Conservation (phyloP, 2,797 vertebrate genomes). For the Sebastes nivosus region DNA sequence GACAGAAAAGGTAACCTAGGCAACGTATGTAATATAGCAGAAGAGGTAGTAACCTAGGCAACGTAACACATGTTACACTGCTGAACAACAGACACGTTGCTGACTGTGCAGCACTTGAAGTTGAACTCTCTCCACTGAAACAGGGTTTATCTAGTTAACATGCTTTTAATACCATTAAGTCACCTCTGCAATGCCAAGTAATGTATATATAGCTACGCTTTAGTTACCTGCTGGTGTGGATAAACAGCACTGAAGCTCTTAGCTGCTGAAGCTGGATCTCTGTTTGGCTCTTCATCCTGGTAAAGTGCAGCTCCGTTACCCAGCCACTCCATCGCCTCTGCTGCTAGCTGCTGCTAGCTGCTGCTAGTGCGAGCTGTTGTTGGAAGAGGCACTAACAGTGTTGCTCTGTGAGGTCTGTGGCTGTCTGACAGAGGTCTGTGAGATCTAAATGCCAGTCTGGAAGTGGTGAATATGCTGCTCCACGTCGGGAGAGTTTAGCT, state of each 20-base stretch:
- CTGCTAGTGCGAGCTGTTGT: conserved; percentile 26
- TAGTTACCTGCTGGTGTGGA: conserved; percentile 62
- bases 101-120: background rate
- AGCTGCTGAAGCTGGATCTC: conserved; percentile 2
- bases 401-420: background rate
- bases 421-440: background rate
- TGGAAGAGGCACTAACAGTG: background rate
- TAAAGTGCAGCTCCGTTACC: conserved; percentile 50
- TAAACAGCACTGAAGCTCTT: background rate
- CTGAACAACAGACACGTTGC: background rate
- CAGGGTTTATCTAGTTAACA: conserved; percentile 31
- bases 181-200: background rate
- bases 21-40: too few relatives aligned
- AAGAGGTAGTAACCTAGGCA: background rate
- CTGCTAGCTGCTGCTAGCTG: conserved; percentile 48
- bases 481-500: background rate
- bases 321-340: conserved; percentile 80
- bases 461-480: background rate
- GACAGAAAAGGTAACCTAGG: background rate
- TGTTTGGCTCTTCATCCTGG: conserved; percentile 31
- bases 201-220: background rate
- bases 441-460: background rate
- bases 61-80: background rate
- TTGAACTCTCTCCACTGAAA: background rate
- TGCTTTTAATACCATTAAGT: background rate